Base-by-base conservation (phyloP, 2,113 vertebrate species). In the Neomonachus schauinslandi region DNA sequence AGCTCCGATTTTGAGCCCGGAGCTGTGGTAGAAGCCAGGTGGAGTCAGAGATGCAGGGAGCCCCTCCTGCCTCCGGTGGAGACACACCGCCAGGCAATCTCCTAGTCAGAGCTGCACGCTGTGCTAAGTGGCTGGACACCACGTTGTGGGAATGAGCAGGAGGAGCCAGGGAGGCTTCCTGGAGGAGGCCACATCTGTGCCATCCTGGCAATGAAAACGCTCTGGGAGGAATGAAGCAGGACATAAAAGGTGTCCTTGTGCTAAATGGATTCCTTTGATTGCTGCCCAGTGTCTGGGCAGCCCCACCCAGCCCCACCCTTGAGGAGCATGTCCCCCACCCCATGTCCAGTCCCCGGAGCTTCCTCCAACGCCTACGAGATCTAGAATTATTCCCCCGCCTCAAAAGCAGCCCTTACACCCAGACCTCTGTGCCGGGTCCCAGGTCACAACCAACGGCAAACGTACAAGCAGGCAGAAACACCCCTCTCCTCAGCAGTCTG, bases 401-500 rank as follows among this genome's bases (percentile, higher is more conserved):
- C 84, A 33, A 24, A n/a, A 0, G 21, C n/a, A 14, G 74, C 24
- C 55, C 55, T 61, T 26, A 28, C 0, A 1, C 8, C 7, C 2
- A 13, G 55, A 6, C 19, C 74, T 85, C 39, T 24, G n/a, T n/a
- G 33, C 59, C n/a, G 21, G n/a, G 76, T 33, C 33, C 7, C 89
- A 28, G 14, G 11, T 18, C 18, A 7, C 9, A 26, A 53, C 79
- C 63, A 7, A 51, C 5, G 21, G 16, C 71, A 81, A 53, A 42
- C 0, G n/a, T 33, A 84, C 80, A 89, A 46, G 71, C 0, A 80
- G 39, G 36, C 46, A 80, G 31, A 92, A 84, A 89, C 11, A 10
- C 1, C 80, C 74, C 81, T 10, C 8, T 24, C 11, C 49, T 6
- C 22, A 19, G 84, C 42, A 9, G 74, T 80, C 77, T 0, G 1